phyloP scores from a whole-genome alignment of 2,888 invertebrate species.

The Trichacis sp. region DNA sequence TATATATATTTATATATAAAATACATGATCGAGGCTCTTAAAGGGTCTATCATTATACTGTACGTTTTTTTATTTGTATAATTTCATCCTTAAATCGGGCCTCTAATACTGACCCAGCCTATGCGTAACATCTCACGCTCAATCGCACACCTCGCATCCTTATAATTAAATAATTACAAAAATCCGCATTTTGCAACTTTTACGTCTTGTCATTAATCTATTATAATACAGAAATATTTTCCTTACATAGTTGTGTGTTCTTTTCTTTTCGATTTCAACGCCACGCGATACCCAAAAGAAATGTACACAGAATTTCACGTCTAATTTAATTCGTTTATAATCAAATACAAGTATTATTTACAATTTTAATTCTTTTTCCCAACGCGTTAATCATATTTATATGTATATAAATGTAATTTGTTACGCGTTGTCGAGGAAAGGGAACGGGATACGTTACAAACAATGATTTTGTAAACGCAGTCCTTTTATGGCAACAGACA shows the following conservation, averaged over 20 bases:
- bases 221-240: constrained; percentile 61
- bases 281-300: constrained; percentile 58
- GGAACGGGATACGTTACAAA: constrained; percentile 41
- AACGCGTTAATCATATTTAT: constrained; percentile 45
- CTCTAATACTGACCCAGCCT: constrained; percentile 42
- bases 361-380: constrained; percentile 58
- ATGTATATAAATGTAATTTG: constrained; percentile 46
- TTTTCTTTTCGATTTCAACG: constrained; percentile 52
- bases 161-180: constrained; percentile 64
- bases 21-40: constrained; percentile 67
- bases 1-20: constrained; percentile 64
- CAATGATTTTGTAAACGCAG: no score
- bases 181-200: constrained; percentile 61
- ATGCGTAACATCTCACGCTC: constrained; percentile 24
- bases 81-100: constrained; percentile 47
- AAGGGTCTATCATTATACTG: constrained; percentile 56
- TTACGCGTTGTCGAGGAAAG: constrained; percentile 26
- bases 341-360: constrained; percentile 64
- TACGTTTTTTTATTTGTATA: constrained; percentile 42
- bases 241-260: constrained; percentile 25
- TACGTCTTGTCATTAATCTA: constrained; percentile 62
- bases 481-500: no score
- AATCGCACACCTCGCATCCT: constrained; percentile 26
- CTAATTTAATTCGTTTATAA: constrained; percentile 58
- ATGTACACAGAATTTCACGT: constrained; percentile 59